Base-by-base conservation (phyloP, 2,888 invertebrate genomes). In the Camponotus fellah region DNA sequence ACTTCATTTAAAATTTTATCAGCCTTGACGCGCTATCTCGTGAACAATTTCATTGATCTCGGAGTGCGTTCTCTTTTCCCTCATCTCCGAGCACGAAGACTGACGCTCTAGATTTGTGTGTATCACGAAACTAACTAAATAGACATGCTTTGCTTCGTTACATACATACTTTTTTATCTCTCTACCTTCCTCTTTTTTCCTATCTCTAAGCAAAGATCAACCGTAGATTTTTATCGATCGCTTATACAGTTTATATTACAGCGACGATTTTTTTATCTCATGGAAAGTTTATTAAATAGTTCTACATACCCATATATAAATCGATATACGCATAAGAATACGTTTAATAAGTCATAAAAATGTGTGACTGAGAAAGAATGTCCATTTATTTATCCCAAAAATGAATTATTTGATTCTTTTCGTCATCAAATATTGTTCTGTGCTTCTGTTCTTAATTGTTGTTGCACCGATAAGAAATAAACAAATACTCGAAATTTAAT, bases 21-120 rank as follows among this genome's bases (percentile, higher is more conserved):
- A 77, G 56, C 72, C 79, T 83, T 82, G 83, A 85, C 65, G 85
- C 65, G 71, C 76, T 84, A 84, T 65, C 82, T 83, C 85, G 76
- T 76, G 65, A 85, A 69, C 72, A 83, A 77, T 85, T 85, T 85
- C 83, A 83, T 83, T 72, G 77, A 68, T 53, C 68, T 85, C 83
- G 77, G 66, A 69, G 43, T 6, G 71, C 60, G 68, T 65, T 77
- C 77, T 43, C 72, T 64, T 64, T 53, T 62, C 75, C 53, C 43
- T 64, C 49, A 53, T 66, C 75, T 66, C 77, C 64, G 49, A 76
- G 58, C 49, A 68, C 56, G 56, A 85, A 77, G 76, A 84, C 62
- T 82, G 76, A 82, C 68, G 58, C 53, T 58, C 40, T 72, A 83
- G 58, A 79, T 76, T 71, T 62, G 60, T 72, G 65, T 60, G 37